Evolutionary conservation across 2,113 vertebrate genomes (phyloP), one percentile per base, ranked within the genome.

Genomic region (Notarius quadriscutis): DNA sequence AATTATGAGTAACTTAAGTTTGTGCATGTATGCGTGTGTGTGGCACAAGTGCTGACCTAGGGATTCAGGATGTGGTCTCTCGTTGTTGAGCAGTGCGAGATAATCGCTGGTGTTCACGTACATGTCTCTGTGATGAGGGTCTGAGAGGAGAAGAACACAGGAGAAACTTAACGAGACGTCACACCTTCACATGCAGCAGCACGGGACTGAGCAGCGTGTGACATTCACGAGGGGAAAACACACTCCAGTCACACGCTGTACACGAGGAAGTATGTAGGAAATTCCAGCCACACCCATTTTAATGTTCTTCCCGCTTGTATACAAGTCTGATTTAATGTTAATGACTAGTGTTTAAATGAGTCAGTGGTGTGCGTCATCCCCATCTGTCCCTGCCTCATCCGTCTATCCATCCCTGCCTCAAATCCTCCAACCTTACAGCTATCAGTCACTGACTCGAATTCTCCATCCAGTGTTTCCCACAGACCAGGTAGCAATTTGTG

Each of bases 81-180:
- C 97, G 0, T 94, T 95, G 87, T 98, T 97, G 83, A 98, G 94
- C 69, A 97, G 78, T 58, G 97, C 97, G 92, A 98, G 91, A 88
- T 96, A 98, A 83, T 97, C 95, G 86, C 96, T 98, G 92, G 91
- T 95, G 91, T 97, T 97, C 84, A 97, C 88, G 41, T 98, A 98
- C 89, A 97, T 90, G 90, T 97, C 96, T 84, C 93, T 95, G 85
- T 98, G 97, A 87, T 98, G 97, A 5, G 97, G 97, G 81, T 98
- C 97, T 98, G 9, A 60, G 4, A 20, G 55, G 2, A 57, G 27
- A 10, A 80, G 17, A 34, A 92, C 0, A 87, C 18, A 77, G 27
- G 90, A 89, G 20, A 77, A 15, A 83, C 22, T 90, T 27, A 81
- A 4, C 69, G 9, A 57, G 20, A 62, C 75, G 5, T 34, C 25